Percentiles rank a stretch among this genome's conserved stretches.
Conservation (phyloP, 1,140 invertebrate species). For the Mamestra configurata region DNA sequence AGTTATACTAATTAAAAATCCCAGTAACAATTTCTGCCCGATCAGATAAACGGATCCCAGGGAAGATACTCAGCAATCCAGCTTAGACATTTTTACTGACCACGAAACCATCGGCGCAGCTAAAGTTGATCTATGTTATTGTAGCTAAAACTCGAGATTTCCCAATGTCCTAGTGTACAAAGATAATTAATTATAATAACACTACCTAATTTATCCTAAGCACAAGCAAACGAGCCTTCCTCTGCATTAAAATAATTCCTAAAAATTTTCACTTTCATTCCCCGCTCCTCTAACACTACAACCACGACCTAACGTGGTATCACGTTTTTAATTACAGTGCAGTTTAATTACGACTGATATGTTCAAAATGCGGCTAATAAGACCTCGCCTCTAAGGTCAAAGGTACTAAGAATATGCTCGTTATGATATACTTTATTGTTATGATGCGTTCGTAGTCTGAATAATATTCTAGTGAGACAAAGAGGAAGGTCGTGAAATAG, state of each 20-base stretch:
- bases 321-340: constrained; percentile 30
- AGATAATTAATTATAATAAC: too few species aligned
- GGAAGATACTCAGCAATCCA: too few species aligned
- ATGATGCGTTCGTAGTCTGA: neutral
- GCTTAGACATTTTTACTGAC: too few species aligned
- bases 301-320: neutral
- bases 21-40: too few species aligned
- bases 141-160: too few species aligned
- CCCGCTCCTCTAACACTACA: neutral
- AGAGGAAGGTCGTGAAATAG: neutral
- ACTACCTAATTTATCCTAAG: too few species aligned
- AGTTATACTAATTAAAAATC: too few species aligned
- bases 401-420: constrained; percentile 16
- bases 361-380: constrained; percentile 41
- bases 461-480: neutral
- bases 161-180: neutral
- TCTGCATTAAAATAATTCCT: too few species aligned
- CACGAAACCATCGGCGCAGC: too few species aligned
- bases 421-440: constrained; percentile 36
- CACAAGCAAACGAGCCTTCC: too few species aligned
- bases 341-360: constrained; percentile 26
- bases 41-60: too few species aligned
- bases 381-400: constrained; percentile 32
- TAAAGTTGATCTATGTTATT: too few species aligned
- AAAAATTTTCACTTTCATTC: neutral